phyloP scores from a whole-genome alignment of 1,140 invertebrate species.

The Drosophila albomicans region DNA sequence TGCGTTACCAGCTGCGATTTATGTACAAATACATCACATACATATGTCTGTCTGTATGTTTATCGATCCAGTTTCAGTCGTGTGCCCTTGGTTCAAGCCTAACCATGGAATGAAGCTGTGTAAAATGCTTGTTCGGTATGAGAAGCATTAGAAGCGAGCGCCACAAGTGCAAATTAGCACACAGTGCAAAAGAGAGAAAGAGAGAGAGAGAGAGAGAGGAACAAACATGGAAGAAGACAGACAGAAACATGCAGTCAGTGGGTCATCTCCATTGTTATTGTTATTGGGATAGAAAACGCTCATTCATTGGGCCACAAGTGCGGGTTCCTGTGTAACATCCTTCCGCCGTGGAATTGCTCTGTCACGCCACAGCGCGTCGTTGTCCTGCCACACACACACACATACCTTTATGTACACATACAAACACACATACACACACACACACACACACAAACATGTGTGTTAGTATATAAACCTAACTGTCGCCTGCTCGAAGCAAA shows the following conservation, averaged over 20 bases:
- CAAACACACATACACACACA: not conserved
- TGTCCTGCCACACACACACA: conserved; percentile 8
- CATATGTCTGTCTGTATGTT: not conserved
- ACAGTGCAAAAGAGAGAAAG: not conserved
- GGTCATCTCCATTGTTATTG: conserved; percentile 33
- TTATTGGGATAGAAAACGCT: conserved; percentile 45
- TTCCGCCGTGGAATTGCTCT: conserved; percentile 65
- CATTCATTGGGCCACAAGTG: conserved; percentile 59
- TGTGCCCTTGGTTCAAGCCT: not conserved
- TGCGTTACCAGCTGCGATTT: conserved; percentile 52
- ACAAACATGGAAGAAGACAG: conserved; percentile 18
- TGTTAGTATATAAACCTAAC: not conserved
- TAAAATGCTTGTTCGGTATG: conserved; percentile 42
- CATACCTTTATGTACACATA: not conserved
- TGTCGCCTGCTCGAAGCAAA: conserved; percentile 4
- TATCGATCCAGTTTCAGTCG: conserved; percentile 28
- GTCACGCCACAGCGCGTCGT: conserved; percentile 38
- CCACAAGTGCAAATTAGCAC: conserved; percentile 62
- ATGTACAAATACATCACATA: conserved; percentile 20
- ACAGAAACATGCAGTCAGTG: conserved; percentile 31
- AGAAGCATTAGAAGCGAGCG: conserved; percentile 36
- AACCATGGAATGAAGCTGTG: conserved; percentile 28
- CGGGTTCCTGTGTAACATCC: conserved; percentile 65
- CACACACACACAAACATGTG: not conserved
- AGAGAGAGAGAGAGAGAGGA: not conserved